These are phyloP conservation scores for Tenebrosternarchus preto DNA, from an alignment of 2,113 vertebrate species.

Conservation along the genomic window DNA sequence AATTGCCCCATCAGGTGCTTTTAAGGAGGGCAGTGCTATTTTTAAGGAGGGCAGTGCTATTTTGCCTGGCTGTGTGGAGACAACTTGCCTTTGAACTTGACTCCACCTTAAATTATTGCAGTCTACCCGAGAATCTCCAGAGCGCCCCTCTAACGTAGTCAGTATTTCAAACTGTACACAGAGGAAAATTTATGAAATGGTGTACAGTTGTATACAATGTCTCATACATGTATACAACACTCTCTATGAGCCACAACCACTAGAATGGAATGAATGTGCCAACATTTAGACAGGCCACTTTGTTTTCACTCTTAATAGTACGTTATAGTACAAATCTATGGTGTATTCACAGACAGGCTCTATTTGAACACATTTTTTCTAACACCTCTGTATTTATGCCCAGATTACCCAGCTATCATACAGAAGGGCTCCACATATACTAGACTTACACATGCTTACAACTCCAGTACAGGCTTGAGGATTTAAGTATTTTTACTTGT, in stretches of 20 bases:
- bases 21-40: slow-evolving; percentile 34
- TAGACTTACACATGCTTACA: no score
- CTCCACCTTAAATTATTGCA: slow-evolving; percentile 19
- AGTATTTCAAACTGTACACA: not conserved
- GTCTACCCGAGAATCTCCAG: no score
- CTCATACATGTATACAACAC: not conserved
- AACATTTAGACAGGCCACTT: not conserved
- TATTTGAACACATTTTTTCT: not conserved
- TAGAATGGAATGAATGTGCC: not conserved
- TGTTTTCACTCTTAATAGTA: not conserved
- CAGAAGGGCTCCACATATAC: not conserved
- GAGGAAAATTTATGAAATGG: not conserved
- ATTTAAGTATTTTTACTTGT: no score
- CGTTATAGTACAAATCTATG: not conserved
- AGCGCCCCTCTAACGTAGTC: not conserved
- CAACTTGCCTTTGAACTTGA: slow-evolving; percentile 24
- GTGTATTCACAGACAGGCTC: no score
- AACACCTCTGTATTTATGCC: not conserved
- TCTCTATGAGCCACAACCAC: not conserved
- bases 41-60: slow-evolving; percentile 34
- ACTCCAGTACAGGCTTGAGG: no score
- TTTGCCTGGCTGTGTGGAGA: slow-evolving; percentile 36
- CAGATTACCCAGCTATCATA: not conserved
- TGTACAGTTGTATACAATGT: not conserved
- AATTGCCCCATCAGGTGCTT: slow-evolving; percentile 44